Evolutionary conservation across 2,113 vertebrate species (phyloP), one percentile per base, ranked within the genome.

Genomic region (Reinhardtius hippoglossoides): DNA sequence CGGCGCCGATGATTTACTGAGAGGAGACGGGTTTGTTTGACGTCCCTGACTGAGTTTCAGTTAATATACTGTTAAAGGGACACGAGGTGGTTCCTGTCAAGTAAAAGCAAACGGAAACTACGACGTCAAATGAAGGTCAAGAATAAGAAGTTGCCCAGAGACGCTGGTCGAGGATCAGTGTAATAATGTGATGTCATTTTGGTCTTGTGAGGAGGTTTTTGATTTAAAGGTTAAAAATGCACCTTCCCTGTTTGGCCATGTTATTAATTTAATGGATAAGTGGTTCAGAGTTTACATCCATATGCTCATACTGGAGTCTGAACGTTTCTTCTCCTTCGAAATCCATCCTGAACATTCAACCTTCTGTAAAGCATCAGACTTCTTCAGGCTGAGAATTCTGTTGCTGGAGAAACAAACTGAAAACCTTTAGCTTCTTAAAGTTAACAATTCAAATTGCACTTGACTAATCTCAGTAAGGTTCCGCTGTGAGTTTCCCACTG

Each of bases 1-100:
- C 97, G 0, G 97, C 97, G 0, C 97, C 97, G 46, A 0, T 92
- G 92, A 91, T 98, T 64, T 94, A 95, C 59, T 23, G n/a, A 91
- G 56, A 80, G 35, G 13, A 9, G 70, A 9, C 6, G 67, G 66
- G 85, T 8, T 15, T 6, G 54, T 35, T n/a, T 10, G 69, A 58
- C 5, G 8, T 76, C 67, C 35, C 57, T n/a, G 57, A 13, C 1
- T 70, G 42, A 76, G 48, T 18, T 75, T 57, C 21, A 21, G 31
- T 48, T 16, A n/a, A 69, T 57, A 9, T 2, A 24, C 18, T 27
- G 15, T 23, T 54, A 12, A 8, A 8, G 26, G 79, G 77, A 56
- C 67, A 76, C 78, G 76, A 82, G 85, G 78, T 63, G 72, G 72
- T 40, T 2, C 3, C 26, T 12, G 31, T 26, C 4, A 3, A 62